A percentile compares a stretch with the other conserved stretches of the same genome.
Evolutionary conservation across 2,888 invertebrate genomes (phyloP).

Genomic region (Amitus sp.): DNA sequence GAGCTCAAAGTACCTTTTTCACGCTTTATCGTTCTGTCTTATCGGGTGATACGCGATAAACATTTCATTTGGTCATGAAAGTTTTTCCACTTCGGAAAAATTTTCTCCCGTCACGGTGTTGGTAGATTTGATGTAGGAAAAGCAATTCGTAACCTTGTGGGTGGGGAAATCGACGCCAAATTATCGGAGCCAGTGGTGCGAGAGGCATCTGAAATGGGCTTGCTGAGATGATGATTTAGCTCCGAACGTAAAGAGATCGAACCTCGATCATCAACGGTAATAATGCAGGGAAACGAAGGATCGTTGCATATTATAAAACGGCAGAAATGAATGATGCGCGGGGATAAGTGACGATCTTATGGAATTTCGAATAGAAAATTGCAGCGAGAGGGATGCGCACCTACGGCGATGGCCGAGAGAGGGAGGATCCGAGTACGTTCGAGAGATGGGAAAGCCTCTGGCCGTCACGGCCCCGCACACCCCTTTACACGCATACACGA

Average conservation of each 20-base stretch:
- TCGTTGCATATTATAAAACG: conserved; percentile 54
- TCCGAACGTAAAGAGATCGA: conserved; percentile 41
- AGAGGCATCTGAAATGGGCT: conserved; percentile 42
- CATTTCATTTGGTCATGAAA: no score
- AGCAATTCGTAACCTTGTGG: no score
- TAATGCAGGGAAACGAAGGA: conserved; percentile 50
- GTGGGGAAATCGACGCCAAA: conserved; percentile 36
- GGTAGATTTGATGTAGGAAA: no score
- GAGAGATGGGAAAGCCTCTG: conserved; percentile 50
- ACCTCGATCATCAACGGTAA: conserved; percentile 43
- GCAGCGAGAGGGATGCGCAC: conserved; percentile 46
- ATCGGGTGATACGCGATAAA: no score
- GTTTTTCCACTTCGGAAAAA: conserved; percentile 19
- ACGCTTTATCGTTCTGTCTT: neutral
- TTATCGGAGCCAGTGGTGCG: conserved; percentile 39
- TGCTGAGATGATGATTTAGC: no score
- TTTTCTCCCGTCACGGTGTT: conserved; percentile 28
- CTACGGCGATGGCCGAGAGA: conserved; percentile 26
- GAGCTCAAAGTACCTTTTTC: no score
- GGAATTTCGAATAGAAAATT: no score
- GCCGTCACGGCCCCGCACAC: conserved; percentile 44
- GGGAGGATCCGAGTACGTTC: conserved; percentile 36
- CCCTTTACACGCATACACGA: conserved; percentile 38
- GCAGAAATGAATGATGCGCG: conserved; percentile 39
- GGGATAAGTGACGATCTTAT: conserved; percentile 57